A percentile compares a stretch with the other conserved stretches of the same genome.
These are phyloP conservation scores for Platorchestia sp. DNA, from an alignment of 1,140 invertebrate species.

Conservation along the genomic window DNA sequence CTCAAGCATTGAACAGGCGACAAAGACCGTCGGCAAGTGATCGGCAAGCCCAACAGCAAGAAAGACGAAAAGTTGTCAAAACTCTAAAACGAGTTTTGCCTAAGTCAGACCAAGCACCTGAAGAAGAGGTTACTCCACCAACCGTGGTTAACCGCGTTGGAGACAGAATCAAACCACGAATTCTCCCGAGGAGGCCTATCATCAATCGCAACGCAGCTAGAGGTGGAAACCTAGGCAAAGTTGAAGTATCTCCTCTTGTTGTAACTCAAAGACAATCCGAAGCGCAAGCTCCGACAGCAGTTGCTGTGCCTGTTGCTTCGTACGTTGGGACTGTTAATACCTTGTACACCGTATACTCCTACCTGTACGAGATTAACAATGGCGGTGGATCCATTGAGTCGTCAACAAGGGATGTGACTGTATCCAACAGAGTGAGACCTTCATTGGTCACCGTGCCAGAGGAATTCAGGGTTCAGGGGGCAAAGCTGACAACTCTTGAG, in stretches of 20 bases:
- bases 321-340: slow-evolving; percentile 66
- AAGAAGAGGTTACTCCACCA: neutral
- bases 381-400: slow-evolving; percentile 55
- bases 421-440: slow-evolving; percentile 67
- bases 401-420: slow-evolving; percentile 68
- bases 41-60: neutral
- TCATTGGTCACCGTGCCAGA: slow-evolving; percentile 65
- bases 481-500: slow-evolving; percentile 68
- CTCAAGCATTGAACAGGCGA: neutral
- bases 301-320: slow-evolving; percentile 53
- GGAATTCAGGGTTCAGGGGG: slow-evolving; percentile 64
- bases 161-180: neutral
- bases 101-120: neutral
- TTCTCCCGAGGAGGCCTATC: neutral
- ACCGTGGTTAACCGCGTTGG: neutral
- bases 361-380: slow-evolving; percentile 67
- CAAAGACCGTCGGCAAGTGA: neutral
- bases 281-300: slow-evolving; percentile 58
- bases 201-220: neutral
- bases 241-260: slow-evolving; percentile 8
- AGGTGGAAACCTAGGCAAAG: neutral
- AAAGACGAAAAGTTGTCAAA: slow-evolving; percentile 27
- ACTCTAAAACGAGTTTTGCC: neutral
- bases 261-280: slow-evolving; percentile 58
- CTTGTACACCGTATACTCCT: slow-evolving; percentile 68